Conservation (phyloP, 2,888 invertebrate species). For the Drosophila affinis region DNA sequence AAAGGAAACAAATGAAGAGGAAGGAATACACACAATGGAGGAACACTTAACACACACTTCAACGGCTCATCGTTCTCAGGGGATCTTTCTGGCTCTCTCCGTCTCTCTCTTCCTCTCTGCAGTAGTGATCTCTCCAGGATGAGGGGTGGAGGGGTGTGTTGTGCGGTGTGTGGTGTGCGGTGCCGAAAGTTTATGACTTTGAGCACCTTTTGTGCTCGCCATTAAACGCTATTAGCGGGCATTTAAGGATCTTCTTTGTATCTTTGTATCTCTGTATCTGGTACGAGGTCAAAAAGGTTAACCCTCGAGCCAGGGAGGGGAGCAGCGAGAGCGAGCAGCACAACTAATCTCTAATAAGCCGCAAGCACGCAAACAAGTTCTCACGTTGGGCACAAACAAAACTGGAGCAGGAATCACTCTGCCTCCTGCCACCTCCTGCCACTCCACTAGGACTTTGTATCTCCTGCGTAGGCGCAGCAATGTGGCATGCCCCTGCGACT, state of each 20-base stretch:
- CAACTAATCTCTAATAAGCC: slow-evolving; percentile 79
- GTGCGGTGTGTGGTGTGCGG: not conserved
- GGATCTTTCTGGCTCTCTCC: not conserved
- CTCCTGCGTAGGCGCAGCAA: slow-evolving; percentile 5
- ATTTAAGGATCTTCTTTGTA: slow-evolving; percentile 70
- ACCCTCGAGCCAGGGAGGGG: slow-evolving; percentile 39
- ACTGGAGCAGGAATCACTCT: slow-evolving; percentile 61
- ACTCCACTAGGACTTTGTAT: slow-evolving; percentile 22
- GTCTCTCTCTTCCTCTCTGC: slow-evolving; percentile 19
- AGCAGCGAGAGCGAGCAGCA: slow-evolving; percentile 37
- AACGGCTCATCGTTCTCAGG: slow-evolving; percentile 16
- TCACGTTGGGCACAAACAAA: slow-evolving; percentile 81
- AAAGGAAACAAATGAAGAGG: slow-evolving; percentile 37
- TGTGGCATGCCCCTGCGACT: slow-evolving; percentile 35
- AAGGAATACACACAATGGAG: slow-evolving; percentile 52
- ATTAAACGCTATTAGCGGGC: slow-evolving; percentile 79
- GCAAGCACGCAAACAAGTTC: slow-evolving; percentile 80
- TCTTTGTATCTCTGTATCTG: slow-evolving; percentile 29
- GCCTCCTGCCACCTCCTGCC: slow-evolving; percentile 15
- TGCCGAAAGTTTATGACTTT: slow-evolving; percentile 72
- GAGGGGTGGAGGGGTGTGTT: not conserved
- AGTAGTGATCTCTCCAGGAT: slow-evolving; percentile 15
- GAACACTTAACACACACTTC: slow-evolving; percentile 50
- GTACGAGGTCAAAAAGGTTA: slow-evolving; percentile 48
- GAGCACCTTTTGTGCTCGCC: slow-evolving; percentile 73